phyloP scores from a whole-genome alignment of 1,140 invertebrate species.

The Dryas iulia region DNA sequence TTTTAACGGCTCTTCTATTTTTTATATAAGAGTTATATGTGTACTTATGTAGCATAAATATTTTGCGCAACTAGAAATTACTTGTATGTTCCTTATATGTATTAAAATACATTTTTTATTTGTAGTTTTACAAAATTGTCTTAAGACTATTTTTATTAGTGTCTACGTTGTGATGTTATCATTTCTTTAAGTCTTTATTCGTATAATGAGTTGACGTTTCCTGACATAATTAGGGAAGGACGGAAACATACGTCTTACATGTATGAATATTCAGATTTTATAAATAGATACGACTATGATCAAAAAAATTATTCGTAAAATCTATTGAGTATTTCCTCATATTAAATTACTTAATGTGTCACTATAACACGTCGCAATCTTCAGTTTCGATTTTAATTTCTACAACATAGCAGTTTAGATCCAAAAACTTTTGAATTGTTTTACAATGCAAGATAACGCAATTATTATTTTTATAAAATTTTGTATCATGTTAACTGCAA shows the following conservation, averaged over 20 bases:
- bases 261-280: slow-evolving; percentile 17
- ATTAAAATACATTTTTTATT: neutral
- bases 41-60: too few species aligned
- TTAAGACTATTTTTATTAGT: neutral
- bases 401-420: neutral
- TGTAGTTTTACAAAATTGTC: neutral
- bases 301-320: neutral
- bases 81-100: neutral
- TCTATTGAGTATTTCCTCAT: neutral
- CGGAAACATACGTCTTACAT: slow-evolving; percentile 15
- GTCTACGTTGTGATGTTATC: slow-evolving; percentile 8
- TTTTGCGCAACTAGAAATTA: too few species aligned
- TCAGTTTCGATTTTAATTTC: neutral
- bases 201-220: slow-evolving; percentile 16
- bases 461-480: neutral
- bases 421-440: neutral
- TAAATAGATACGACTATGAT: slow-evolving; percentile 5
- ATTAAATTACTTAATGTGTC: neutral
- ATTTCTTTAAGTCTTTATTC: slow-evolving; percentile 5
- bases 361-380: neutral
- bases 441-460: neutral
- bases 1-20: too few species aligned
- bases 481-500: neutral
- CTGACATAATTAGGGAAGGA: slow-evolving; percentile 15
- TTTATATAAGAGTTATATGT: too few species aligned